These are phyloP conservation scores for Sorex maritimensis DNA, from an alignment of 2,797 vertebrate genomes.

Conservation along the genomic window DNA sequence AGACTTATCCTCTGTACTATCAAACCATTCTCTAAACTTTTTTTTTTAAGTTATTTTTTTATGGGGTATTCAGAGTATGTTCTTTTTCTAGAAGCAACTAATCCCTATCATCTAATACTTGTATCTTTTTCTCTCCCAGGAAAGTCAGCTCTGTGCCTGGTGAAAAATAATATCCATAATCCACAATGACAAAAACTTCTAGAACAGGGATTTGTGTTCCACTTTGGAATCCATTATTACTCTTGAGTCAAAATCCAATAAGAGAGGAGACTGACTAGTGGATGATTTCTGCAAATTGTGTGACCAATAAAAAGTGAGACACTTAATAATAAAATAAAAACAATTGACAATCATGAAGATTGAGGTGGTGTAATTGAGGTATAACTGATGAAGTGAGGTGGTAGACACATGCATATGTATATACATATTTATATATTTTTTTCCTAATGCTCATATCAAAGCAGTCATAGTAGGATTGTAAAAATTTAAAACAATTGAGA, in stretches of 20 bases:
- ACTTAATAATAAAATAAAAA: not conserved
- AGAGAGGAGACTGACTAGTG: not conserved
- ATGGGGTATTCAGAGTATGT: not conserved
- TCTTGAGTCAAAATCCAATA: not conserved
- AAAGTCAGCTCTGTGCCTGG: not conserved
- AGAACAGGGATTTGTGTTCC: not conserved
- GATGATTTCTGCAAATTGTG: not conserved
- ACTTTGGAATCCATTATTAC: not conserved
- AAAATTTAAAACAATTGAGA: not conserved
- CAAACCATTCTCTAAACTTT: too few relatives aligned
- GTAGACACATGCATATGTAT: too few relatives aligned
- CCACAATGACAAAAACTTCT: not conserved
- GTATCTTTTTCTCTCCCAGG: not conserved
- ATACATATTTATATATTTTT: too few relatives aligned
- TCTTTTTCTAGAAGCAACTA: not conserved
- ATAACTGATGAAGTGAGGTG: too few relatives aligned
- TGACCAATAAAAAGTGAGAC: not conserved
- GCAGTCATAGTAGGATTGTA: not conserved
- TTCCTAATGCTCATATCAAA: not conserved
- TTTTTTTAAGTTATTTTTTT: not conserved
- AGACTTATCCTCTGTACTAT: too few relatives aligned
- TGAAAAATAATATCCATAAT: not conserved
- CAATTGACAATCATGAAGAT: not conserved
- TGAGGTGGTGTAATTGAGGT: not conserved
- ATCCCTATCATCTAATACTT: not conserved